phyloP scores from a whole-genome alignment of 2,797 vertebrate genomes.

The Otus scops region DNA sequence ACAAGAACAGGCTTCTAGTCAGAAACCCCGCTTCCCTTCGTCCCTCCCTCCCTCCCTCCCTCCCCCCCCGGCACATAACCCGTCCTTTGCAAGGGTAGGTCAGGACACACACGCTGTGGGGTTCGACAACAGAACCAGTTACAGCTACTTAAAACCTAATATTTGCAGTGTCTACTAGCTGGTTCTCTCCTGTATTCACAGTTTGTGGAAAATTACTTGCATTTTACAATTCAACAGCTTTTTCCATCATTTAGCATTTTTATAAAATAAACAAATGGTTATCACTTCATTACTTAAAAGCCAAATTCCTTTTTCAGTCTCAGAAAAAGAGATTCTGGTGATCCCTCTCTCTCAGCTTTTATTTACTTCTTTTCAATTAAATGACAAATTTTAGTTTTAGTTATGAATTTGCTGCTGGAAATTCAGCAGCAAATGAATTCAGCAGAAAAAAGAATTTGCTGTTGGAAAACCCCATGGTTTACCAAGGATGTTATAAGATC shows the following conservation, averaged over 20 bases:
- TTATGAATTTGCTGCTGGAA: background rate
- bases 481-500: background rate
- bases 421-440: too few species aligned
- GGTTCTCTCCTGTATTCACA: background rate
- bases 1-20: slow-evolving; percentile 3
- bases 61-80: background rate
- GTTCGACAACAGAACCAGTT: background rate
- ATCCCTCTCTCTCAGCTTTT: background rate
- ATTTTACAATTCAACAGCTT: background rate
- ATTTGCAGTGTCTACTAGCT: background rate
- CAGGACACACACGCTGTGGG: background rate
- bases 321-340: background rate
- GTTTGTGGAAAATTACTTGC: background rate
- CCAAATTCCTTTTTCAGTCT: background rate
- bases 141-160: background rate
- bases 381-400: background rate
- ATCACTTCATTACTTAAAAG: background rate
- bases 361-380: background rate
- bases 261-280: background rate
- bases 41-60: background rate
- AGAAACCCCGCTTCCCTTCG: background rate
- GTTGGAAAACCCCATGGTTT: background rate
- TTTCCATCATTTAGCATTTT: background rate
- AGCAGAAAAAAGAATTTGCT: too few species aligned
- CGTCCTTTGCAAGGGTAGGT: background rate